A percentile compares a stretch with the other conserved stretches of the same genome.
phyloP scores from a whole-genome alignment of 2,888 invertebrate species.

The Empis stercorea region DNA sequence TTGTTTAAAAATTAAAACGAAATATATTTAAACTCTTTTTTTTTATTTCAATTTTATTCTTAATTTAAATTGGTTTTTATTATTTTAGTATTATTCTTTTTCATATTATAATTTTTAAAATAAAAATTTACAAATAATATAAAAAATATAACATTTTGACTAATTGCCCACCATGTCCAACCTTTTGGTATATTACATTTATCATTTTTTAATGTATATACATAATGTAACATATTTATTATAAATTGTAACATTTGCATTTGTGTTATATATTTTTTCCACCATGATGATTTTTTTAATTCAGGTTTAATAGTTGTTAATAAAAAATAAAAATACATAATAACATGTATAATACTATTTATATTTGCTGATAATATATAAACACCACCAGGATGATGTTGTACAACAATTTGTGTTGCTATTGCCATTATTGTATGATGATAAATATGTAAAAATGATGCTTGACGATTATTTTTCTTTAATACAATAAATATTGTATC shows the following conservation, averaged over 20 bases:
- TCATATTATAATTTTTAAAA: not conserved
- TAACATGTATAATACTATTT: slow-evolving; percentile 61
- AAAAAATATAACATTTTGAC: slow-evolving; percentile 54
- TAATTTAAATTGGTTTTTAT: no score
- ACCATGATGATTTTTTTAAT: slow-evolving; percentile 57
- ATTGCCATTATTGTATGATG: slow-evolving; percentile 54
- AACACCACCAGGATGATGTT: slow-evolving; percentile 52
- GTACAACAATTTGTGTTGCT: slow-evolving; percentile 43
- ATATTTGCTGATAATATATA: slow-evolving; percentile 48
- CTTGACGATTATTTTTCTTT: slow-evolving; percentile 53
- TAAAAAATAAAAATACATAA: slow-evolving; percentile 77
- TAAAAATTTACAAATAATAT: slow-evolving; percentile 55
- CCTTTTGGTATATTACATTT: slow-evolving; percentile 47
- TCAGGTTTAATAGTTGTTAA: slow-evolving; percentile 55
- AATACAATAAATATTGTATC: slow-evolving; percentile 61
- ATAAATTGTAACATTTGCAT: slow-evolving; percentile 63
- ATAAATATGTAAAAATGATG: slow-evolving; percentile 55
- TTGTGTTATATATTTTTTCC: slow-evolving; percentile 74
- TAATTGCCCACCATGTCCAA: slow-evolving; percentile 41
- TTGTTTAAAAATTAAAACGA: no score
- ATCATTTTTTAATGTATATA: slow-evolving; percentile 33
- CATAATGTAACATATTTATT: slow-evolving; percentile 42
- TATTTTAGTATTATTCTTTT: not conserved
- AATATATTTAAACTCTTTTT: no score
- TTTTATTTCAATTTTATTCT: no score